These are phyloP conservation scores for Butorides virescens DNA, from an alignment of 2,113 vertebrate species.

Conservation along the genomic window DNA sequence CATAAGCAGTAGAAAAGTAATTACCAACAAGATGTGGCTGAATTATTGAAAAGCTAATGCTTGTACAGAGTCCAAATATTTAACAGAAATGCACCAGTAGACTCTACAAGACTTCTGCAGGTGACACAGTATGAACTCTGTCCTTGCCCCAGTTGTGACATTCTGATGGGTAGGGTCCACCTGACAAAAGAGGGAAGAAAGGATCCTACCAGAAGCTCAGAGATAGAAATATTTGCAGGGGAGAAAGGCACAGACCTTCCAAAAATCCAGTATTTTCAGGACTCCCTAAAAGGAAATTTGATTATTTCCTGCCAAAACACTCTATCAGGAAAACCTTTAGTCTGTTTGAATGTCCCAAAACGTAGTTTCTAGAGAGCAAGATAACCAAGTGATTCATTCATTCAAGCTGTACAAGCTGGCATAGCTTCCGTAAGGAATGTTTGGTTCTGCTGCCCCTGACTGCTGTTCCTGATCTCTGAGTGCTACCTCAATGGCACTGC, in stretches of 20 bases:
- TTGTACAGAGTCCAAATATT: neutral
- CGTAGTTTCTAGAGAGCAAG: neutral
- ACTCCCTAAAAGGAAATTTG: neutral
- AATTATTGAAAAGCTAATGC: neutral
- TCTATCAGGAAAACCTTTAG: neutral
- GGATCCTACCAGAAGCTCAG: neutral
- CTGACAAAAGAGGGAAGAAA: neutral
- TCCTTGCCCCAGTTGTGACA: neutral
- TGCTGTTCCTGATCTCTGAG: accelerated
- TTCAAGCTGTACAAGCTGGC: neutral
- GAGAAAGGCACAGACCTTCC: neutral
- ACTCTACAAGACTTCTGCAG: neutral
- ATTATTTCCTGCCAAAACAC: neutral
- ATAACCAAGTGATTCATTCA: neutral
- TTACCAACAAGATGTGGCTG: neutral
- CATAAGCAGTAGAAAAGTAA: constrained; percentile 43
- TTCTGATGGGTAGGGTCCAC: neutral
- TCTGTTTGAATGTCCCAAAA: neutral
- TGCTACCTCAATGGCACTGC: neutral
- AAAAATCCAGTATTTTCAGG: neutral
- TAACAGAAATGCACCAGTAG: neutral
- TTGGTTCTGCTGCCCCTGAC: neutral
- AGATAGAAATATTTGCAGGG: neutral
- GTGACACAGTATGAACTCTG: neutral
- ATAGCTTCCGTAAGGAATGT: neutral